phyloP scores from a whole-genome alignment of 2,888 invertebrate genomes.

The Drosophila leonis region DNA sequence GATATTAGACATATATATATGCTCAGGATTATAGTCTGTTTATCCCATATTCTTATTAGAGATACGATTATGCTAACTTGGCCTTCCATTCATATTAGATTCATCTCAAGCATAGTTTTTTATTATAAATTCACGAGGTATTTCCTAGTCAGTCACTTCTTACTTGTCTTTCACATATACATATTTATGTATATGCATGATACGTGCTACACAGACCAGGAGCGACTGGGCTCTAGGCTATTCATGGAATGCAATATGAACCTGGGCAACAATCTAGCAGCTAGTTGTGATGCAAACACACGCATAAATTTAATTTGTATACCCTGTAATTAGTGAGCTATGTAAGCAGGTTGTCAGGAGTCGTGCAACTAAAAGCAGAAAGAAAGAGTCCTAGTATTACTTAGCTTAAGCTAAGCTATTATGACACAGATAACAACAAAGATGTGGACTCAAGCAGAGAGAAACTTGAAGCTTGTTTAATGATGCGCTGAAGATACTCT shows the following conservation, averaged over 20 bases:
- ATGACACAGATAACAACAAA: background rate
- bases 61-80: background rate
- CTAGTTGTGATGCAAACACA: conserved; percentile 3
- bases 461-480: background rate
- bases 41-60: too few relatives aligned
- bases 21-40: too few relatives aligned
- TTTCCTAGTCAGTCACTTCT: background rate
- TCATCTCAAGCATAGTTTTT: background rate
- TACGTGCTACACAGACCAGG: conserved; percentile 5
- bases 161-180: background rate
- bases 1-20: too few relatives aligned
- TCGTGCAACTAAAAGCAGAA: too few relatives aligned
- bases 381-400: background rate
- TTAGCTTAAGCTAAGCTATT: too few relatives aligned
- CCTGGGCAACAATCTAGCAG: conserved; percentile 3
- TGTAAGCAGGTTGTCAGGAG: background rate
- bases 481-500: background rate
- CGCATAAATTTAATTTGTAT: background rate
- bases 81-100: background rate
- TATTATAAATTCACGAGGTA: background rate
- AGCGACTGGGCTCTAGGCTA: conserved; percentile 19
- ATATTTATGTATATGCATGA: conserved; percentile 4
- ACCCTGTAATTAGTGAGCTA: background rate
- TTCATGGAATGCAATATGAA: conserved; percentile 34
- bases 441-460: background rate